Conservation (phyloP, 2,113 vertebrate genomes). For the Nothoprocta pentlandii region DNA sequence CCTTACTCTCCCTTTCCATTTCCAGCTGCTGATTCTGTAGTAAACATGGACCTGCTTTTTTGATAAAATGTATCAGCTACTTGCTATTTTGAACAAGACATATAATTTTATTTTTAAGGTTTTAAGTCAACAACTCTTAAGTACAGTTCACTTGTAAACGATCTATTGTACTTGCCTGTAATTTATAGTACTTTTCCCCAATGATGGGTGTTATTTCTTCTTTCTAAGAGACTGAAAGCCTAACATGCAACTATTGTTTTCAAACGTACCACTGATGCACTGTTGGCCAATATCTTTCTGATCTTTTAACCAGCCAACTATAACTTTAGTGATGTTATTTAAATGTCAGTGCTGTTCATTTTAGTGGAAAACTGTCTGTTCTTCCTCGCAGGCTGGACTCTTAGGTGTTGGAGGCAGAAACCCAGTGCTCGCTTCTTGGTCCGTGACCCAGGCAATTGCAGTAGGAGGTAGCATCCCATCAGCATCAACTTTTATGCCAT, state of each 20-base stretch:
- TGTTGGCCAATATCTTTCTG: background rate
- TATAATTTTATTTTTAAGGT: too few relatives aligned
- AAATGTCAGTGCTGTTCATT: background rate
- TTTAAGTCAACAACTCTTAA: background rate
- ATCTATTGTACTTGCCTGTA: background rate
- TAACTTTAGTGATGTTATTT: background rate
- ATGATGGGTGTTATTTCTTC: background rate
- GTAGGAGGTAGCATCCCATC: background rate
- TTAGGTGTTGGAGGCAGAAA: background rate
- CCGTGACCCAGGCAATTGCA: background rate
- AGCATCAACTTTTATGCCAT: background rate
- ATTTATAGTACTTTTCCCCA: background rate
- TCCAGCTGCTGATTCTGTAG: background rate
- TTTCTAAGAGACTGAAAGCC: background rate
- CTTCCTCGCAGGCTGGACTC: background rate
- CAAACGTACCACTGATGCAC: background rate
- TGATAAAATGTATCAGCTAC: background rate
- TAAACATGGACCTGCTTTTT: background rate
- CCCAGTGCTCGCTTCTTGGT: background rate
- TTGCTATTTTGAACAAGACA: background rate
- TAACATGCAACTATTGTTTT: background rate
- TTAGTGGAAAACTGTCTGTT: background rate
- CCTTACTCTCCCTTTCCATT: background rate
- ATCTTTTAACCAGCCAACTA: background rate
- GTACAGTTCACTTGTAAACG: background rate